Percentiles rank a stretch among this genome's conserved stretches.
These are phyloP conservation scores for Neoniphon sammara DNA, from an alignment of 2,797 vertebrate genomes.

Conservation along the genomic window DNA sequence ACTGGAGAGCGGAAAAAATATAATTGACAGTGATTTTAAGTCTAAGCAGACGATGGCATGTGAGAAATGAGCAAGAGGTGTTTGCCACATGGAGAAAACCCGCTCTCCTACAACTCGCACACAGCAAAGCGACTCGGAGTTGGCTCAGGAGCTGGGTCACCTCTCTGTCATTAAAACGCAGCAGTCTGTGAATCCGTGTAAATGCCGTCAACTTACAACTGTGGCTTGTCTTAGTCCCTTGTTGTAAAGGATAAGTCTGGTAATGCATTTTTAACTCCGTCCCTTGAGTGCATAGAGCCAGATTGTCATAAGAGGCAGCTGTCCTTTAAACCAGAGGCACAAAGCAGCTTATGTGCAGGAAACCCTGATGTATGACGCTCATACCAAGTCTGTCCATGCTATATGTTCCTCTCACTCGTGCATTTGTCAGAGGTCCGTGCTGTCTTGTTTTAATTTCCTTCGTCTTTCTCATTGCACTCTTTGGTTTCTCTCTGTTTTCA, in stretches of 20 bases:
- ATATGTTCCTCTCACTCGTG: slow-evolving; percentile 34
- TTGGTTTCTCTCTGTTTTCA: slow-evolving; percentile 21
- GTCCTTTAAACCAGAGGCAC: slow-evolving; percentile 47
- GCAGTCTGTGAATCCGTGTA: slow-evolving; percentile 20
- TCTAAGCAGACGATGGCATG: slow-evolving; percentile 20
- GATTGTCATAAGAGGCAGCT: slow-evolving; percentile 53
- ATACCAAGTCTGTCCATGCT: slow-evolving; percentile 28
- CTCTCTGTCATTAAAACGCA: slow-evolving; percentile 21
- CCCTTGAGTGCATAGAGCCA: slow-evolving; percentile 34
- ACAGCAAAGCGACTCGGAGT: not conserved
- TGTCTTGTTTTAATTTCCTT: slow-evolving; percentile 41
- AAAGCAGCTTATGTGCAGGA: slow-evolving; percentile 43
- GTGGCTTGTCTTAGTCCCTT: slow-evolving; percentile 24
- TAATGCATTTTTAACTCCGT: slow-evolving; percentile 61
- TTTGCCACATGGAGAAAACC: slow-evolving; percentile 7
- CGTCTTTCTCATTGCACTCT: slow-evolving; percentile 23
- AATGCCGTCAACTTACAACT: slow-evolving; percentile 30
- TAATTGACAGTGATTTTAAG: not conserved
- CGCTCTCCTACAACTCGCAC: not conserved
- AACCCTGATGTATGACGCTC: slow-evolving; percentile 35
- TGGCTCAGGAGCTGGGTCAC: slow-evolving; percentile 23
- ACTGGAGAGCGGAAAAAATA: slow-evolving; percentile 24
- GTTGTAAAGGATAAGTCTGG: slow-evolving; percentile 29
- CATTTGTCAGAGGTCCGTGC: slow-evolving; percentile 36
- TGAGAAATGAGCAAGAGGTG: slow-evolving; percentile 27